Evolutionary conservation across 2,888 invertebrate genomes (phyloP).

Genomic region (Lydus trimaculatus): DNA sequence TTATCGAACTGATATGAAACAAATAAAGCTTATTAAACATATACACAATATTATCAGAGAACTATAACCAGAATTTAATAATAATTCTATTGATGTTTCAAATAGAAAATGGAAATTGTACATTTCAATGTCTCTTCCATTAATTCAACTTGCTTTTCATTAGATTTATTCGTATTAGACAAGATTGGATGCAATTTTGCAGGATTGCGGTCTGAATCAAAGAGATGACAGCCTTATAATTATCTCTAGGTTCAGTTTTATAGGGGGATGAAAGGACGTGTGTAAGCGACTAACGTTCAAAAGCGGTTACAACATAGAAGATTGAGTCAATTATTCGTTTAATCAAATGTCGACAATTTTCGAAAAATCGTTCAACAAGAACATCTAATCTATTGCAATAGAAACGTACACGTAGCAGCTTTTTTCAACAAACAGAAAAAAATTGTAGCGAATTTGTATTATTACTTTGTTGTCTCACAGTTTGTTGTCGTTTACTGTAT

Average conservation of each 20-base stretch:
- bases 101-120: constrained; percentile 7
- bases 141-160: neutral
- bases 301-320: constrained; percentile 35
- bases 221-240: constrained; percentile 30
- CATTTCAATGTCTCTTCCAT: neutral
- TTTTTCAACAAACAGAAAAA: too few species aligned
- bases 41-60: too few species aligned
- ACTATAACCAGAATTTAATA: too few species aligned
- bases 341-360: constrained; percentile 52
- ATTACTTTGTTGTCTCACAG: too few species aligned
- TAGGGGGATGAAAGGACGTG: constrained; percentile 39
- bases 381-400: too few species aligned
- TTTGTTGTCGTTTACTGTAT: too few species aligned
- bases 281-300: constrained; percentile 45
- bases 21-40: neutral
- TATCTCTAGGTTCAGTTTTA: constrained; percentile 33
- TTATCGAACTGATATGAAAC: neutral
- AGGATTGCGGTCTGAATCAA: constrained; percentile 26
- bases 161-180: constrained; percentile 14
- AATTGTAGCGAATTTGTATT: too few species aligned
- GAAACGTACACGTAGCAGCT: constrained; percentile 4
- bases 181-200: constrained; percentile 25
- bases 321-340: constrained; percentile 52
- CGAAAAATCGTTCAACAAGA: constrained; percentile 42
- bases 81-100: neutral